Base-by-base conservation (phyloP, 2,797 vertebrate species). In the Microcaecilia unicolor region DNA sequence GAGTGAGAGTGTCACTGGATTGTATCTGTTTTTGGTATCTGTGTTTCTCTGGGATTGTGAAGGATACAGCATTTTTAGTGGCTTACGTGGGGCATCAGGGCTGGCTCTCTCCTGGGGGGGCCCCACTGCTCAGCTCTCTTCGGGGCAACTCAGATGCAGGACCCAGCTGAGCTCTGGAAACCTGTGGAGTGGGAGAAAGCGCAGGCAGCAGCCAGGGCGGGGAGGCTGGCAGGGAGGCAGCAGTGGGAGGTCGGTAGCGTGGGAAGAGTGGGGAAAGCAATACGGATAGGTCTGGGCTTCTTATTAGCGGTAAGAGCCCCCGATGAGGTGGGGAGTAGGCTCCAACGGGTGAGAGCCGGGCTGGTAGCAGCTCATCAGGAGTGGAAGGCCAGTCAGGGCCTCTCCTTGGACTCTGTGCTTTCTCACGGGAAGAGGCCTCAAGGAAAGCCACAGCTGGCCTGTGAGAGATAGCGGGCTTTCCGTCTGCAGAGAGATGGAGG, bases 211-310 rank as follows among this genome's bases (percentile, higher is more conserved):
- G 6, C 8, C 11, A 25, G 8, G 9, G 24, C 11, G 6, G 11
- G 2, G 7, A 27, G 27, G 18, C 22, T 19, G 1, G 4, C 10
- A 24, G 17, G 5, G 32, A 42, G 21, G 8, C 12, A 12, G 17
- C 17, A 25, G 22, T 27, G 2, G 18, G 15, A 28, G 4, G 2
- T 72, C 86, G 83, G 22, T 85, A 89, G 72, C 83, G 88, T 38
- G 90, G 90, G 41, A 89, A 92, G 41, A 92, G 79, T 34, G 91
- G 90, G 37, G 89, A 93, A 49, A 57, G 70, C 55, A 94, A 86
- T 55, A 63, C 37, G 10, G 80, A 78, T 59, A 74, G 54, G 16
- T 83, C 70, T 2, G 69, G 45, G 27, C 82, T 83, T 12, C 71
- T 68, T 48, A 83, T 67, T 61, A 67, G 64, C 24, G 76, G 81